Conservation (phyloP, 2,797 vertebrate species). For the Glossophaga mutica region DNA sequence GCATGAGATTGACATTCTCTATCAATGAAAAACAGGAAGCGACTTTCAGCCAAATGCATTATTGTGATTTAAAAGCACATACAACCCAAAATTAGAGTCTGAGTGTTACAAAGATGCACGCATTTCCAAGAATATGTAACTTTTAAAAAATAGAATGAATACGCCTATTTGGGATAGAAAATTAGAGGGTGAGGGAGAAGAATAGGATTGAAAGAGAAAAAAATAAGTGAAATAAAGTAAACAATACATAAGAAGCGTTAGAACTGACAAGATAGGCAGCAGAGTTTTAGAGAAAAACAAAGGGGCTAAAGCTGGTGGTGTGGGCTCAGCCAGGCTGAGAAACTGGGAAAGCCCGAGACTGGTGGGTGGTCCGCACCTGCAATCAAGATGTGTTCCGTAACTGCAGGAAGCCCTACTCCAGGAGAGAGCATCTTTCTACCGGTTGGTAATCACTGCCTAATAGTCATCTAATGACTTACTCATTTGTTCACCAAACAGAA, state of each 20-base stretch:
- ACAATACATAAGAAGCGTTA: neutral
- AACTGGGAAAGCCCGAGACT: neutral
- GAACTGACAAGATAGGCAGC: neutral
- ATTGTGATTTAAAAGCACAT: neutral
- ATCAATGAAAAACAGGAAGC: neutral
- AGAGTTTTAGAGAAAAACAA: neutral
- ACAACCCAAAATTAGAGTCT: neutral
- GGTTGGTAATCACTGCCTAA: neutral
- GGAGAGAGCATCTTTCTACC: neutral
- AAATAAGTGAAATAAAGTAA: neutral
- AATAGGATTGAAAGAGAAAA: neutral
- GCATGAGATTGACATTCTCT: neutral
- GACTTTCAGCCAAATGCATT: neutral
- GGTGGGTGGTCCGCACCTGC: fast-evolving
- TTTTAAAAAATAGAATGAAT: neutral
- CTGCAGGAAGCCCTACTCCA: neutral
- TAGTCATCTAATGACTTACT: neutral
- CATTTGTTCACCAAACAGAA: neutral
- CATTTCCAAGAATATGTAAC: neutral
- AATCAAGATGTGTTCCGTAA: neutral
- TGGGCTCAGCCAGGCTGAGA: too few species aligned
- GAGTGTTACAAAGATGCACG: neutral
- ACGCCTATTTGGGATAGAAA: neutral
- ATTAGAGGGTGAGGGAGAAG: neutral
- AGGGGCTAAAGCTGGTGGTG: fast-evolving